Percentiles rank a stretch among this genome's conserved stretches.
Conservation (phyloP, 2,797 vertebrate genomes). For the Gymnocypris eckloni region DNA sequence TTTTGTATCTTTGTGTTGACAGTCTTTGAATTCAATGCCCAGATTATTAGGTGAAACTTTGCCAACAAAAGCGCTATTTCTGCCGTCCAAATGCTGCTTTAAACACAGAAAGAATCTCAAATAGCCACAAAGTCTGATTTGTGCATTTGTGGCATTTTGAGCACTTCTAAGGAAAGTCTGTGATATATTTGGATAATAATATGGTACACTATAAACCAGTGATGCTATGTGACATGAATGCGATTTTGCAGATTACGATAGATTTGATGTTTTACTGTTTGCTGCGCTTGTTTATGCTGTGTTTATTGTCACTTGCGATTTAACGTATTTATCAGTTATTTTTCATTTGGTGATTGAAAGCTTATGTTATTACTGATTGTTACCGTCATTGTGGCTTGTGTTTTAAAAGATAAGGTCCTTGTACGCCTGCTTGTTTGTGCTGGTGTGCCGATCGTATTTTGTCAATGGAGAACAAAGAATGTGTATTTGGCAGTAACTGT, state of each 20-base stretch:
- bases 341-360: not conserved
- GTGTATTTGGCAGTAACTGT: not conserved
- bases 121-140: not conserved
- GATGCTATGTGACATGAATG: not conserved
- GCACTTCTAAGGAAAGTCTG: not conserved
- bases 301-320: not conserved
- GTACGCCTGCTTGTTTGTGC: not conserved
- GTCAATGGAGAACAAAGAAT: not conserved
- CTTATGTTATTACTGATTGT: not conserved
- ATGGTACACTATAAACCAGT: not conserved
- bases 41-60: not conserved
- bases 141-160: conserved; percentile 5
- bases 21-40: not conserved
- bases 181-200: not conserved
- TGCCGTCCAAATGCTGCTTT: not conserved
- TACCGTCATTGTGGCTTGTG: not conserved
- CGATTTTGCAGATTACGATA: not conserved
- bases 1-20: not conserved
- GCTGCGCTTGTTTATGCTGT: not conserved
- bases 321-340: not conserved
- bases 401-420: not conserved
- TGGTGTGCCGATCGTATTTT: not conserved
- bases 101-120: not conserved
- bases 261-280: not conserved
- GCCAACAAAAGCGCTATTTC: not conserved